Percentiles rank a stretch among this genome's conserved stretches.
Evolutionary conservation across 2,797 vertebrate species (phyloP).

Genomic region (Cyclopterus lumpus): DNA sequence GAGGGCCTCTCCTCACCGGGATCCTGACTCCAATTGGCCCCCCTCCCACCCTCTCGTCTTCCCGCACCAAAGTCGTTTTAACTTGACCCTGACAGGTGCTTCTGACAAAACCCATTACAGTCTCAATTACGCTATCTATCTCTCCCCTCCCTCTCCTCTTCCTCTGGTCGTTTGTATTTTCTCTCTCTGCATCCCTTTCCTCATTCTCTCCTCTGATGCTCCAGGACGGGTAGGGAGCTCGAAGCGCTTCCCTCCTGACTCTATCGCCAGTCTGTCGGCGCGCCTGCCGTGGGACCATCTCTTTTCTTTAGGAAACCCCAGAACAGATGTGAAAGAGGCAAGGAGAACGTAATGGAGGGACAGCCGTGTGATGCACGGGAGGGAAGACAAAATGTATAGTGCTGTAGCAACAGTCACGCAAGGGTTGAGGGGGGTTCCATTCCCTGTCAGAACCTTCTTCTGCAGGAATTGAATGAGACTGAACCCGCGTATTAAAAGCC

Average conservation of each 20-base stretch:
- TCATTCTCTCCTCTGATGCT: slow-evolving; percentile 40
- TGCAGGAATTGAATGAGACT: not conserved
- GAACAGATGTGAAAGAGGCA: slow-evolving; percentile 59
- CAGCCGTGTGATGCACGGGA: slow-evolving; percentile 9
- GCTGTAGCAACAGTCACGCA: not conserved
- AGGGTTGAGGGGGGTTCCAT: not conserved
- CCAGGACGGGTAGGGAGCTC: slow-evolving; percentile 27
- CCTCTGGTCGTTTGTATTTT: slow-evolving; percentile 38
- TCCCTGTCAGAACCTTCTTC: not conserved
- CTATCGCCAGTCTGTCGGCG: slow-evolving; percentile 39
- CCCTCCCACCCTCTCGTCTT: slow-evolving; percentile 52
- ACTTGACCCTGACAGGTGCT: slow-evolving; percentile 82
- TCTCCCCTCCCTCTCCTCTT: slow-evolving; percentile 26
- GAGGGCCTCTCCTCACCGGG: slow-evolving; percentile 59
- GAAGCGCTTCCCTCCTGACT: slow-evolving; percentile 40
- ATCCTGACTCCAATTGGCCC: slow-evolving; percentile 75
- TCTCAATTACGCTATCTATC: slow-evolving; percentile 79
- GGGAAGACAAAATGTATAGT: not conserved
- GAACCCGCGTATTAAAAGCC: not conserved
- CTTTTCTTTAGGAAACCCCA: slow-evolving; percentile 64
- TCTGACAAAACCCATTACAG: slow-evolving; percentile 84
- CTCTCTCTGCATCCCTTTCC: slow-evolving; percentile 32
- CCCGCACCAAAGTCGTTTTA: slow-evolving; percentile 60
- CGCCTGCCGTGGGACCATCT: slow-evolving; percentile 62
- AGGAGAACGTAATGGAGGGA: slow-evolving; percentile 33